Evolutionary conservation across 2,888 invertebrate species (phyloP), one percentile per base, ranked within the genome.

Genomic region (Norana najaformis): DNA sequence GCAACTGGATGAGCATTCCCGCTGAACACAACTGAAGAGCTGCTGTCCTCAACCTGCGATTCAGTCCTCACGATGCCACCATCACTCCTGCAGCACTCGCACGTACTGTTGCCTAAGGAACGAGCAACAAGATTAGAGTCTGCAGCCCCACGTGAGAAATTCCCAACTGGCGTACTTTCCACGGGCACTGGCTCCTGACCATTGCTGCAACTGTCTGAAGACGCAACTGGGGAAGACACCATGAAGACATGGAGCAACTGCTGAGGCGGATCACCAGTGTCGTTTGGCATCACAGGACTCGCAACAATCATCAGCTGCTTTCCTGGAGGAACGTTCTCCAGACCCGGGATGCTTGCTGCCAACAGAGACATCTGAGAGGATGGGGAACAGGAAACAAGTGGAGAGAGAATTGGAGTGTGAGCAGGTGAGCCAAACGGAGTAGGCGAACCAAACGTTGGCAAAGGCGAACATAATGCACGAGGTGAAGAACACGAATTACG

Each of bases 261-360:
- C 35, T 85, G 85, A 30, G 85, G 36, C 34, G 85, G 85, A 35
- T 85, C 85, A 18, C 37, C 37, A 16, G 36, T 36, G 1, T 85
- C 85, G 85, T 35, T 14, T 20, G 35, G 1, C 85, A 85, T 85
- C 35, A 85, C 37, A 85, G 85, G 85, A 85, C 85, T 85, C 23
- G 85, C 85, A 13, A 85, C 36, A 85, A 85, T 85, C 85, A 85
- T 85, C 85, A 85, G 85, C 85, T 85, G 85, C n/a, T 85, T 85
- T 37, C 85, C 85, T 2, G 85, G 85, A 4, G 85, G 85, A 85
- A 85, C 37, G 35, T 85, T 85, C 85, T 36, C 69, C 69, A 69
- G 69, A 69, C 69, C 69, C 16, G 69, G 69, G n/a, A 69, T 69
- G 69, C 69, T 69, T 11, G 69, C 35, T 1, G 85, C 36, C 37